These are phyloP conservation scores for Capra hircus DNA, from an alignment of 2,113 vertebrate species.

Conservation along the genomic window DNA sequence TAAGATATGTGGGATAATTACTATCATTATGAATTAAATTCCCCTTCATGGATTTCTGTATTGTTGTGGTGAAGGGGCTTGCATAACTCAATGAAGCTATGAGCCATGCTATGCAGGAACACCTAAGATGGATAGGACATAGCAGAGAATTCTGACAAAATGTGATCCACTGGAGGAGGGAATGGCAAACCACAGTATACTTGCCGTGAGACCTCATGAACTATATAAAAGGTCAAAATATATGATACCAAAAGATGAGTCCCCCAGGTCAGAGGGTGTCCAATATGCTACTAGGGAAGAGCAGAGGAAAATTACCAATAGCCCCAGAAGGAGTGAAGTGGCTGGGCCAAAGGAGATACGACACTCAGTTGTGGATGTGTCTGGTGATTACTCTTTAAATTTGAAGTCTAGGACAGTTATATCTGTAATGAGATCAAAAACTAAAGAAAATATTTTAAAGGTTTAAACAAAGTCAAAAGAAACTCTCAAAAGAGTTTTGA, in stretches of 20 bases:
- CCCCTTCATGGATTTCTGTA: not conserved
- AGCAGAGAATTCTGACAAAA: not conserved
- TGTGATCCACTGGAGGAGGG: not conserved
- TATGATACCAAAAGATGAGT: not conserved
- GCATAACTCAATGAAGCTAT: not conserved
- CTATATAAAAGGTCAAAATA: not conserved
- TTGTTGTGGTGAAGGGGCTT: not conserved
- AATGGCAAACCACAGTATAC: not conserved
- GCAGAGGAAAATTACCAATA: not conserved
- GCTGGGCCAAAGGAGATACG: not conserved
- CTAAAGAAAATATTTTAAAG: not conserved
- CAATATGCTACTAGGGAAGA: not conserved
- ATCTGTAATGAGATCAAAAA: not conserved
- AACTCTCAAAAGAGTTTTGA: not conserved
- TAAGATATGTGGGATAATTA: not conserved
- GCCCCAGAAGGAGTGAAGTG: not conserved
- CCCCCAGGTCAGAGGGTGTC: not conserved
- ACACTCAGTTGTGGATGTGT: not conserved
- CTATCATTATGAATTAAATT: not conserved
- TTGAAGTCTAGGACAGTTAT: not conserved
- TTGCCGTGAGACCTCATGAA: not conserved
- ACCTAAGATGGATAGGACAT: not conserved
- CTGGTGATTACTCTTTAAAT: not conserved
- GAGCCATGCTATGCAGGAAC: not conserved
- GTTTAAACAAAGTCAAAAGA: not conserved